phyloP scores from a whole-genome alignment of 1,140 invertebrate species.

The Drosophila pruinosa region DNA sequence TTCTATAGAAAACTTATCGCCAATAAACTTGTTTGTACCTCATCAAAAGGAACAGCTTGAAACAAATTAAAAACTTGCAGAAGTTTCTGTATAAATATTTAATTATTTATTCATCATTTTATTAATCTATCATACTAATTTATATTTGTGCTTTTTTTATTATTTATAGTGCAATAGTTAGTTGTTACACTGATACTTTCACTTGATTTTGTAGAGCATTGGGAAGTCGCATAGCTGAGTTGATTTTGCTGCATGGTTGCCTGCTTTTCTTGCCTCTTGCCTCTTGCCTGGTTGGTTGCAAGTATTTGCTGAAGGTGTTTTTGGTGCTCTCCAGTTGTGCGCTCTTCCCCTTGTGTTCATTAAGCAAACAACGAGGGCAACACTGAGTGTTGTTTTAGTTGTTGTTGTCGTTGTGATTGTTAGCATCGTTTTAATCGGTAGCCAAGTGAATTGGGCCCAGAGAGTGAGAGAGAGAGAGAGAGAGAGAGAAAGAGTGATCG shows the following conservation, averaged over 20 bases:
- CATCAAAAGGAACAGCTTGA: too few species aligned
- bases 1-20: too few species aligned
- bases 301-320: constrained; percentile 66
- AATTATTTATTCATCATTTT: too few species aligned
- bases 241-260: not conserved
- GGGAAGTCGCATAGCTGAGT: not conserved
- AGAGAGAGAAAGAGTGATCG: not conserved
- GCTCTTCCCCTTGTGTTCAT: constrained; percentile 44
- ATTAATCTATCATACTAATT: too few species aligned
- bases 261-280: constrained; percentile 9
- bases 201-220: not conserved
- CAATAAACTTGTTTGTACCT: too few species aligned
- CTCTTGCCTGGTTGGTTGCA: constrained; percentile 22
- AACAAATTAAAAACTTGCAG: too few species aligned
- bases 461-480: not conserved
- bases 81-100: too few species aligned
- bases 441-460: constrained; percentile 34
- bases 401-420: constrained; percentile 23
- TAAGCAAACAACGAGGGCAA: constrained; percentile 60
- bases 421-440: constrained; percentile 67
- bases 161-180: too few species aligned
- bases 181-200: too few species aligned
- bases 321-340: constrained; percentile 29
- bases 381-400: not conserved
- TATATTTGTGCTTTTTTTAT: too few species aligned